Conservation (phyloP, 2,888 invertebrate species). For the Griposia aprilina region DNA sequence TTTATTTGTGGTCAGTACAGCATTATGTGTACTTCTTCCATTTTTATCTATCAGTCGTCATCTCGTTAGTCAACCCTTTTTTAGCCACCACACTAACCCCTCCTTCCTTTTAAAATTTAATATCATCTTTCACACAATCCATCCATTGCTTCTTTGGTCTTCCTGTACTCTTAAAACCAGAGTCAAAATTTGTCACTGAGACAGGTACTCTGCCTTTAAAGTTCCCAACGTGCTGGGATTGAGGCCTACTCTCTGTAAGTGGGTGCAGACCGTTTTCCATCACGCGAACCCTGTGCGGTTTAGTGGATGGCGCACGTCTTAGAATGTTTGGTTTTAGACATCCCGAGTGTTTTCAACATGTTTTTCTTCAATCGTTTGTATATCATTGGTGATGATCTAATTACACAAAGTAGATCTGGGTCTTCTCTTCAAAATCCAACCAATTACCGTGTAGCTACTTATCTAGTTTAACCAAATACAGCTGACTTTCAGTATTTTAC, state of each 20-base stretch:
- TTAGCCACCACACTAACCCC: background rate
- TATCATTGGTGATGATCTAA: background rate
- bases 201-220: background rate
- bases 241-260: background rate
- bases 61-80: background rate
- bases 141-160: background rate
- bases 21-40: background rate
- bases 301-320: background rate
- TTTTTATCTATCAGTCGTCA: background rate
- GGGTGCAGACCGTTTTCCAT: background rate
- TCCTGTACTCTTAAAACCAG: background rate
- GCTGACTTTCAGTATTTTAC: background rate
- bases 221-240: background rate
- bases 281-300: background rate
- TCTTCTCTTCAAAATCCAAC: background rate
- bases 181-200: background rate
- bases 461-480: background rate
- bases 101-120: background rate
- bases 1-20: background rate
- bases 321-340: background rate
- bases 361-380: background rate
- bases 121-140: background rate
- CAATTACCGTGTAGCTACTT: background rate
- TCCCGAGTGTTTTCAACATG: background rate
- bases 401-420: background rate